Evolutionary conservation across 2,113 vertebrate genomes (phyloP).

Genomic region (Caracal caracal): DNA sequence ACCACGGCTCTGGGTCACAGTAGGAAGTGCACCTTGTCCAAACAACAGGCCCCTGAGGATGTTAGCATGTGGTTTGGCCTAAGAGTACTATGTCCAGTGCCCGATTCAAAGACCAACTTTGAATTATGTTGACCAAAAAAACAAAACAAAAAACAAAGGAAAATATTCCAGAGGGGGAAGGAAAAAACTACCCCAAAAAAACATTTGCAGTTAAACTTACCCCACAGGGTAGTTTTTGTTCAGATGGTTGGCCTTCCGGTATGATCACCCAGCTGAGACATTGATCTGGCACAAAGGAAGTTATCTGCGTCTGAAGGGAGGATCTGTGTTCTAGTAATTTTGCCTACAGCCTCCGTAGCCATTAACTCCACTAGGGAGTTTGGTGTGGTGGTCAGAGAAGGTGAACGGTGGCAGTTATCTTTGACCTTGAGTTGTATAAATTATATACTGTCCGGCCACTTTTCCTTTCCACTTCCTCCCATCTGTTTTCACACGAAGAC

Average conservation of each 20-base stretch:
- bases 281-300: not conserved
- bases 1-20: not conserved
- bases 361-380: not conserved
- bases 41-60: fast-evolving
- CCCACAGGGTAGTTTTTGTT: not conserved
- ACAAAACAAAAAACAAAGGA: not conserved
- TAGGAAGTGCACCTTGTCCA: fast-evolving
- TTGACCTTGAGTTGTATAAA: not conserved
- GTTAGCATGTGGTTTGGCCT: not conserved
- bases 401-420: not conserved
- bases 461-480: not conserved
- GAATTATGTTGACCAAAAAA: not conserved
- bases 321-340: not conserved
- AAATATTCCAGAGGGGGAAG: not conserved
- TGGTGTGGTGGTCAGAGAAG: not conserved
- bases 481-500: not conserved
- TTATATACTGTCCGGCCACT: fast-evolving
- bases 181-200: not conserved
- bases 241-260: not conserved
- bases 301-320: not conserved
- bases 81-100: fast-evolving
- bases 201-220: not conserved
- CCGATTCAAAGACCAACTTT: not conserved
- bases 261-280: too few relatives aligned
- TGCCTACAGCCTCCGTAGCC: not conserved